These are phyloP conservation scores for Odocoileus virginianus DNA, from an alignment of 2,113 vertebrate genomes.

Conservation along the genomic window DNA sequence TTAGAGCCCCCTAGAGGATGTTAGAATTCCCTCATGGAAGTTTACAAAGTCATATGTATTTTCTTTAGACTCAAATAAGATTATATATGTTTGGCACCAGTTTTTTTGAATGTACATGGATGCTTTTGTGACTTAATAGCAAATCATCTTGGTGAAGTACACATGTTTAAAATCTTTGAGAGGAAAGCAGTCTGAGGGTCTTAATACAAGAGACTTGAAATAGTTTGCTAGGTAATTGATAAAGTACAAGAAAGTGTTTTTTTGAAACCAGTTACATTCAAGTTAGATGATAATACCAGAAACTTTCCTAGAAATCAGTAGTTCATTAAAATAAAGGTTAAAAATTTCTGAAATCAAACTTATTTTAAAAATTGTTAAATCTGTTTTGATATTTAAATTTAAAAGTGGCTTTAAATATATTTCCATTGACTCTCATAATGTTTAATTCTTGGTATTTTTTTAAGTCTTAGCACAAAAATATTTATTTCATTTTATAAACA, in stretches of 20 bases:
- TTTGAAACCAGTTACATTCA: constrained; percentile 14
- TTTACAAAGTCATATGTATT: not conserved
- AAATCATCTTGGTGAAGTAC: not conserved
- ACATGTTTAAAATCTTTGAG: not conserved
- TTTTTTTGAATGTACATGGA: not conserved
- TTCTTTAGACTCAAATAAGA: not conserved
- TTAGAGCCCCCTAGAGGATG: not conserved
- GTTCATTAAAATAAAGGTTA: not conserved
- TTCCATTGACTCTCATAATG: not conserved
- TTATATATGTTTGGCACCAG: not conserved
- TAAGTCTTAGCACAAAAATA: not conserved
- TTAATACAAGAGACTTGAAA: not conserved
- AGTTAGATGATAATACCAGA: not conserved
- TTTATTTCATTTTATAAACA: not conserved
- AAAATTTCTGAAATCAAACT: not conserved
- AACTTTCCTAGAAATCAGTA: not conserved
- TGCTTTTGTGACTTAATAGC: not conserved
- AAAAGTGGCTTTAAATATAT: not conserved
- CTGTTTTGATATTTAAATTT: not conserved
- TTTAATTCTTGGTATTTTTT: not conserved
- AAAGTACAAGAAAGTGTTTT: not conserved
- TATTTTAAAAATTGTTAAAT: not conserved
- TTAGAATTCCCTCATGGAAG: not conserved
- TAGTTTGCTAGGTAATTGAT: not conserved
- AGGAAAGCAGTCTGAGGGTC: not conserved